A percentile compares a stretch with the other conserved stretches of the same genome.
These are phyloP conservation scores for Zootoca vivipara DNA, from an alignment of 2,113 vertebrate genomes.

Conservation along the genomic window DNA sequence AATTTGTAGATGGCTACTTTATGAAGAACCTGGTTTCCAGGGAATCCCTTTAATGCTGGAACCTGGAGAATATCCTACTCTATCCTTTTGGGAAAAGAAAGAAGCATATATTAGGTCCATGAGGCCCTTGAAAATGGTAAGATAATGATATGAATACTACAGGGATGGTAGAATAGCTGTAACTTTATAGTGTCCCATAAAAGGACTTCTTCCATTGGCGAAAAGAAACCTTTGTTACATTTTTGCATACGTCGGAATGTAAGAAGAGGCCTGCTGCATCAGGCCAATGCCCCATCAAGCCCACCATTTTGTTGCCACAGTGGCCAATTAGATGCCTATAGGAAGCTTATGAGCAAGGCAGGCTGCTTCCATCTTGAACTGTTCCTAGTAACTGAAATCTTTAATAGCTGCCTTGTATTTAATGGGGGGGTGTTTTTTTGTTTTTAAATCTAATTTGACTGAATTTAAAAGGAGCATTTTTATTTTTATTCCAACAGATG, in stretches of 20 bases:
- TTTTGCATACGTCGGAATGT: not conserved
- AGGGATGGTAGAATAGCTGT: not conserved
- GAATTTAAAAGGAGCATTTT: not conserved
- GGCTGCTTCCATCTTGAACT: not conserved
- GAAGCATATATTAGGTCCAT: conserved; percentile 90
- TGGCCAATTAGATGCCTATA: no score
- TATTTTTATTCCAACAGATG: conserved; percentile 2
- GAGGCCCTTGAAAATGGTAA: conserved; percentile 90
- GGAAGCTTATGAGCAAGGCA: no score
- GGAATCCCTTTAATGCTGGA: conserved; percentile 87
- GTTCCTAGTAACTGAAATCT: not conserved
- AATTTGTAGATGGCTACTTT: conserved; percentile 88
- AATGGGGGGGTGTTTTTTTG: not conserved
- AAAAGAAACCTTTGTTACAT: not conserved
- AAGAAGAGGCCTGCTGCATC: no score
- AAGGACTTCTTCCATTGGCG: not conserved
- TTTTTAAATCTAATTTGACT: not conserved
- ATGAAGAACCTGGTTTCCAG: conserved; percentile 88
- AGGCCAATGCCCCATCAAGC: no score
- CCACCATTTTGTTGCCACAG: no score
- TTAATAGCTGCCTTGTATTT: not conserved
- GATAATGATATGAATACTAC: not conserved
- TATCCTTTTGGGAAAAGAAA: conserved; percentile 88
- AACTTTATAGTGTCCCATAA: not conserved
- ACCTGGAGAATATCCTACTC: conserved; percentile 88